phyloP scores from a whole-genome alignment of 2,113 vertebrate genomes.

The Rhizomys pruinosus region DNA sequence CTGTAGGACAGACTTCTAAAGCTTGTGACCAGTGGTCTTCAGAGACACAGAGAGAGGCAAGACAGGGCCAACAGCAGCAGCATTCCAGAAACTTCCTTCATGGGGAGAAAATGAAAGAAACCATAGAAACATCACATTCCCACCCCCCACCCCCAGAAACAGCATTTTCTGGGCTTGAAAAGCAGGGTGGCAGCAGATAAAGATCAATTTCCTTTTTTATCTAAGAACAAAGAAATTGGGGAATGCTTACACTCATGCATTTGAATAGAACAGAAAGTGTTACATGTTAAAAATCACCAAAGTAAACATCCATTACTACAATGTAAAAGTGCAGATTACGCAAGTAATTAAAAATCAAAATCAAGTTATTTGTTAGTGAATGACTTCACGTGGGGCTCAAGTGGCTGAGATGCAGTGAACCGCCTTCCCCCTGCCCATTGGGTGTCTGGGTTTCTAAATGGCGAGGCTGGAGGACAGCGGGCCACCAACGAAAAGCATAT shows the following conservation, averaged over 20 bases:
- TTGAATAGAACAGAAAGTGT: constrained; percentile 77
- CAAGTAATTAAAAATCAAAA: constrained; percentile 81
- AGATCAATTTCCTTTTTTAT: constrained; percentile 81
- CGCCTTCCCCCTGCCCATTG: not conserved
- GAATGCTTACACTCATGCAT: constrained; percentile 74
- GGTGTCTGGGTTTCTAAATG: not conserved
- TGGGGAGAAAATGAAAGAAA: constrained; percentile 38
- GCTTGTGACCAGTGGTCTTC: constrained; percentile 51
- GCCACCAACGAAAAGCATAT: not conserved
- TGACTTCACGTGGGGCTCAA: constrained; percentile 64
- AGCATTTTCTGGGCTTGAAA: constrained; percentile 73
- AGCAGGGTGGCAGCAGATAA: constrained; percentile 79
- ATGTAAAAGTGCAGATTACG: constrained; percentile 80
- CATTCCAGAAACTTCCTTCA: constrained; percentile 50
- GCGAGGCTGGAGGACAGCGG: not conserved
- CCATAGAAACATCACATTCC: constrained; percentile 58
- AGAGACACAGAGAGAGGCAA: not conserved
- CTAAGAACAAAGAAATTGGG: constrained; percentile 84
- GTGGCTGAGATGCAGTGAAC: constrained; percentile 58
- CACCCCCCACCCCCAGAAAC: constrained; percentile 15
- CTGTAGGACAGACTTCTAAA: constrained; percentile 37
- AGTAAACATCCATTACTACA: constrained; percentile 82
- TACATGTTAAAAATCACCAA: constrained; percentile 78
- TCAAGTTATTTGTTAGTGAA: constrained; percentile 69
- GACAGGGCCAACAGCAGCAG: not conserved